phyloP scores from a whole-genome alignment of 2,888 invertebrate species.

The Strigamia crassipes region DNA sequence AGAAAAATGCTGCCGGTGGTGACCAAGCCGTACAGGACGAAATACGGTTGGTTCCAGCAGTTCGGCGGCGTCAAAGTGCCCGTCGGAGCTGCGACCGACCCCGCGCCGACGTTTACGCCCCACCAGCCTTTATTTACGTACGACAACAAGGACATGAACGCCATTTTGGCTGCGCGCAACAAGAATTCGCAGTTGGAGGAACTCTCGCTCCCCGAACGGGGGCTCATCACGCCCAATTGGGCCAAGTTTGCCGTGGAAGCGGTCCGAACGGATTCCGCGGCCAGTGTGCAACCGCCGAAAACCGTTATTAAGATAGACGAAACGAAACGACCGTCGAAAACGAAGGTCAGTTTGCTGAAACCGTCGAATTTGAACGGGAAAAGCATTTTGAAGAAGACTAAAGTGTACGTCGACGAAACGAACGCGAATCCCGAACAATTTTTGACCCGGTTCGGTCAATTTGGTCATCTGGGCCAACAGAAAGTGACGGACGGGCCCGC shows the following conservation, averaged over 20 bases:
- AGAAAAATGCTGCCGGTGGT: not conserved
- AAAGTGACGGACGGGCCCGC: not conserved
- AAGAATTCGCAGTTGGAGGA: not conserved
- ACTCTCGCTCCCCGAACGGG: not conserved
- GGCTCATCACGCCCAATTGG: not conserved
- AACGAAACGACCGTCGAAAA: not conserved
- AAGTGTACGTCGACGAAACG: not conserved
- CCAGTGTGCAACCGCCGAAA: not conserved
- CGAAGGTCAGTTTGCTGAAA: not conserved
- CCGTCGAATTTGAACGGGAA: not conserved
- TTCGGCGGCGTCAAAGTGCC: not conserved
- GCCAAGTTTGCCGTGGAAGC: not conserved
- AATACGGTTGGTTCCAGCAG: conserved; percentile 42
- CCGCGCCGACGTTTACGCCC: not conserved
- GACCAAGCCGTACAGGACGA: not conserved
- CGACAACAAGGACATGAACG: not conserved
- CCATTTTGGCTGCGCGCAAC: not conserved
- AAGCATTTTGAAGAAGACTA: not conserved
- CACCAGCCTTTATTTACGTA: not conserved
- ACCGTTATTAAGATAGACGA: not conserved
- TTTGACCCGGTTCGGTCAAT: too few species aligned
- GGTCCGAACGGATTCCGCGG: not conserved
- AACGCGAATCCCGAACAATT: not conserved
- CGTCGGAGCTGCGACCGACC: not conserved
- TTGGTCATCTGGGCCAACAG: not conserved